Base-by-base conservation (phyloP, 2,888 invertebrate genomes). In the Agrochola lychnidis region DNA sequence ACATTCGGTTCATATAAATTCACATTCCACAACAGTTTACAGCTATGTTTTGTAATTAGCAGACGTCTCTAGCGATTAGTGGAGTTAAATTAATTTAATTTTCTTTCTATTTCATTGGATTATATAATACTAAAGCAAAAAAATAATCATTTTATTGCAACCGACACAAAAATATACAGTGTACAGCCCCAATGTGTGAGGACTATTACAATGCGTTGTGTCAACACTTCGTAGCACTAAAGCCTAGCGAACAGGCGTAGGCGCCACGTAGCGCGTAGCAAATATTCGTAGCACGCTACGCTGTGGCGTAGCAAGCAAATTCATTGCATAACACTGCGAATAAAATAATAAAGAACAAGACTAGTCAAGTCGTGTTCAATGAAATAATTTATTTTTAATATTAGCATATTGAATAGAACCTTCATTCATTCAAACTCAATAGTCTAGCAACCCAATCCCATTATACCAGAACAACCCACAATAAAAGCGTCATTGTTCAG, bases 1-100 rank as follows among this genome's bases (percentile, higher is more conserved):
- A 88, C 88, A 86, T 88, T 83, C 84, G 70, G 73, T 76, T 89
- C 82, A 87, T 90, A 90, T 90, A 89, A 91, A 91, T 92, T 90
- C 86, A 87, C 90, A 92, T 90, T 87, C 84, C 82, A 66, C 70
- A 66, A 67, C 66, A 75, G 70, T 78, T 71, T 82, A 84, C 81
- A 78, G 67, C 48, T 68, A 76, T 82, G 83, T 78, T 73, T 73
- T 64, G 84, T 84, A 88, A 88, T 89, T 88, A 89, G 86, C 77
- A 79, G 16, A 67, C 48, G 63, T 69, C 66, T 77, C 56, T 57
- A 22, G 12, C 4, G 14, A 61, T 64, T 80, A 68, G 57, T 59
- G 5, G 10, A 19, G 19, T 59, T 56, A 12, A 73, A 40, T 64
- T 36, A 19, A 59, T 70, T 30, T 25, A 22, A 1, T 22, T 69